Evolutionary conservation across 2,113 vertebrate genomes (phyloP).

Genomic region (Pachypanchax playfairii): DNA sequence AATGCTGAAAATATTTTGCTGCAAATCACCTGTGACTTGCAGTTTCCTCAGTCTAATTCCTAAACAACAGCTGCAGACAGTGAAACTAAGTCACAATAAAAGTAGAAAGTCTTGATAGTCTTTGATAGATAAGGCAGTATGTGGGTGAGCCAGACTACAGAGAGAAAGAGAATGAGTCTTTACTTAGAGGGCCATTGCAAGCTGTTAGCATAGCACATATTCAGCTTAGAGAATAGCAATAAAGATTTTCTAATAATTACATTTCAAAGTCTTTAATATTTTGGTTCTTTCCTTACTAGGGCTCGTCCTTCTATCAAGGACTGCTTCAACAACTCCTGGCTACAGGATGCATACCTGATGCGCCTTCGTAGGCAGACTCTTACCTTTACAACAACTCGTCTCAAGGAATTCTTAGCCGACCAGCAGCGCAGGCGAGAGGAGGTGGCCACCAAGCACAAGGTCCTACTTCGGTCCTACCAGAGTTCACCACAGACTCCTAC

Average conservation of each 20-base stretch:
- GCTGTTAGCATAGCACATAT: no score
- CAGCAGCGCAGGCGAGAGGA: slow-evolving; percentile 85
- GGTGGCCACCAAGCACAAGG: slow-evolving; percentile 92
- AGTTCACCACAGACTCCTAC: slow-evolving; percentile 81
- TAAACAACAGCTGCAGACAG: no score
- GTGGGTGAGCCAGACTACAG: no score
- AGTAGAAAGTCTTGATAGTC: no score
- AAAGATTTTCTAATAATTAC: background rate
- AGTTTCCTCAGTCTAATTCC: no score
- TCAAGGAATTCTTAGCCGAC: slow-evolving; percentile 94
- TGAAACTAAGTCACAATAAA: no score
- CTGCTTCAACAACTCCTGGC: slow-evolving; percentile 93
- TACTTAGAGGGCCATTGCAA: no score
- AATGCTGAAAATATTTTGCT: no score
- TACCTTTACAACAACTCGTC: slow-evolving; percentile 94
- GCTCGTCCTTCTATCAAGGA: slow-evolving; percentile 94
- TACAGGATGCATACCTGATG: slow-evolving; percentile 98
- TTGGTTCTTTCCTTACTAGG: slow-evolving; percentile 74
- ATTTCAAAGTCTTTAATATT: background rate
- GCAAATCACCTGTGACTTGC: no score
- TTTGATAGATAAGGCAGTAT: no score
- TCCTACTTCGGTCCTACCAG: slow-evolving; percentile 95
- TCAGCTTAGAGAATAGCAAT: no score
- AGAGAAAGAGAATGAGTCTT: no score
- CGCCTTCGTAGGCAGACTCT: slow-evolving; percentile 94